phyloP scores from a whole-genome alignment of 2,888 invertebrate genomes.

The Phyllotreta striolata region DNA sequence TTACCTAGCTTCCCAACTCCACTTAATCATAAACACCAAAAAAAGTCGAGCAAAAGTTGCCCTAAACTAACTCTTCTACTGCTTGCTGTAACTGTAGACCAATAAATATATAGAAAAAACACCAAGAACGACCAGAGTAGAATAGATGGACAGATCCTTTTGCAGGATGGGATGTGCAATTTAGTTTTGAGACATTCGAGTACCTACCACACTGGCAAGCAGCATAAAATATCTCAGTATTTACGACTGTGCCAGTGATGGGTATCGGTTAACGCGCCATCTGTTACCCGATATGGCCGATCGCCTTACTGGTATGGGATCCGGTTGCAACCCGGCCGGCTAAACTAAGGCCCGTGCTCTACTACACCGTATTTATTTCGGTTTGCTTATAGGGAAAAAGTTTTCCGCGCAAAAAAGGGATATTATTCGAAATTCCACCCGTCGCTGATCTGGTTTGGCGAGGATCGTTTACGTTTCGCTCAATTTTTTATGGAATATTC shows the following conservation, averaged over 20 bases:
- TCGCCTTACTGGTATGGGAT: conserved; percentile 53
- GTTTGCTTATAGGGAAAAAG: conserved; percentile 21
- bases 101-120: not conserved
- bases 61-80: not conserved
- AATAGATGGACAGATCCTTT: not conserved
- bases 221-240: conserved; percentile 43
- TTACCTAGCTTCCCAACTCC: no score
- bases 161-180: not conserved
- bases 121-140: not conserved
- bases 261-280: conserved; percentile 61
- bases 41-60: not conserved
- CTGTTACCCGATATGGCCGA: conserved; percentile 57
- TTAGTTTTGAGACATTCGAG: conserved; percentile 12
- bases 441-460: no score
- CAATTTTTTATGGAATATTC: no score
- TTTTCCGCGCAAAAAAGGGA: no score
- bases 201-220: conserved; percentile 17
- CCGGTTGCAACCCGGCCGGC: conserved; percentile 42
- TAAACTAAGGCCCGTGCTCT: conserved; percentile 51
- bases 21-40: not conserved
- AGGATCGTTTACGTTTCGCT: no score
- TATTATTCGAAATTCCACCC: no score
- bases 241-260: conserved; percentile 53
- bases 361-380: conserved; percentile 20
- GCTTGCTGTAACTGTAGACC: not conserved